A percentile compares a stretch with the other conserved stretches of the same genome.
phyloP scores from a whole-genome alignment of 2,797 vertebrate species.

The Cirrhinus mrigala region DNA sequence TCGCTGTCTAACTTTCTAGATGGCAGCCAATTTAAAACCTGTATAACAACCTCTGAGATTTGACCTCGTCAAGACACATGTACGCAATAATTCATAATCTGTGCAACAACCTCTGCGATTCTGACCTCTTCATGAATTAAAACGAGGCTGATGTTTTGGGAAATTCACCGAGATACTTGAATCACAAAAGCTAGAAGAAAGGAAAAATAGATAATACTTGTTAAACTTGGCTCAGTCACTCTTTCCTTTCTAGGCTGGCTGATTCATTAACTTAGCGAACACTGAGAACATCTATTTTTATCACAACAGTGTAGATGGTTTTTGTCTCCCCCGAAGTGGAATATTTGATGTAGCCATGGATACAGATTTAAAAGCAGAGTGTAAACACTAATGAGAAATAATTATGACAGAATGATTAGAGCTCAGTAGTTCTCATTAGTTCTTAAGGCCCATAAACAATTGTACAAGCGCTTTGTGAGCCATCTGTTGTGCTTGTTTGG shows the following conservation, averaged over 20 bases:
- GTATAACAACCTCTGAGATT: slow-evolving; percentile 2
- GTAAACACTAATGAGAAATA: slow-evolving; percentile 54
- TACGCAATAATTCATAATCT: slow-evolving; percentile 18
- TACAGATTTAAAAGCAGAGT: slow-evolving; percentile 50
- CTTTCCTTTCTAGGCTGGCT: not conserved
- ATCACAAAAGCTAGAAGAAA: not conserved
- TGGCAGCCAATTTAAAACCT: slow-evolving; percentile 35
- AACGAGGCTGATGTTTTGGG: not conserved
- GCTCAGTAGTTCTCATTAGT: slow-evolving; percentile 41
- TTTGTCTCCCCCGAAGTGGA: slow-evolving; percentile 35
- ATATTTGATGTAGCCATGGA: slow-evolving; percentile 55
- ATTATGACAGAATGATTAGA: slow-evolving; percentile 50
- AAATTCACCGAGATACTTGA: not conserved
- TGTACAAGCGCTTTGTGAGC: slow-evolving; percentile 31
- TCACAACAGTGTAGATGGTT: slow-evolving; percentile 1
- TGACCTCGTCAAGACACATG: slow-evolving; percentile 16
- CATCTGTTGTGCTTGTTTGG: slow-evolving; percentile 44
- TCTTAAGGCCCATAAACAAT: slow-evolving; percentile 43
- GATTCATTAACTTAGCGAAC: slow-evolving; percentile 28
- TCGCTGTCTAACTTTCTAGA: slow-evolving; percentile 29
- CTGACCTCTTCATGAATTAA: not conserved
- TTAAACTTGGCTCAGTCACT: slow-evolving; percentile 30
- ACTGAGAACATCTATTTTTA: slow-evolving; percentile 38
- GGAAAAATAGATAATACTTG: slow-evolving; percentile 12
- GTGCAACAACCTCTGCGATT: not conserved